A percentile compares a stretch with the other conserved stretches of the same genome.
phyloP scores from a whole-genome alignment of 2,888 invertebrate species.

The Caenorhabditis afra region DNA sequence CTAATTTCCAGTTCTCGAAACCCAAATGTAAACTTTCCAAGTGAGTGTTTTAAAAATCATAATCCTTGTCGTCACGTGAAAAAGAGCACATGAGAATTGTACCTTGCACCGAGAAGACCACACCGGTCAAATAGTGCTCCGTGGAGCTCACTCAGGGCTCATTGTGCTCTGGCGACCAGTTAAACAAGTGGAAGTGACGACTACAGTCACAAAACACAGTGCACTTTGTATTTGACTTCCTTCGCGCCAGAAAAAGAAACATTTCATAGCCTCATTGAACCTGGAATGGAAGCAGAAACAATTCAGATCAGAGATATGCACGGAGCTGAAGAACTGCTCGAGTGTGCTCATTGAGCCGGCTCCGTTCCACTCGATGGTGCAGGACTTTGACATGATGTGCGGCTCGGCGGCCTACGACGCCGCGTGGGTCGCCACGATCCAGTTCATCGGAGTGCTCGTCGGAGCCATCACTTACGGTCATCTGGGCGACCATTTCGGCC shows the following conservation, averaged over 20 bases:
- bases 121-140: too few species aligned
- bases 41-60: slow-evolving; percentile 24
- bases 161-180: too few species aligned
- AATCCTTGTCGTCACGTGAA: not conserved
- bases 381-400: slow-evolving; percentile 66
- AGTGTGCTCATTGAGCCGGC: slow-evolving; percentile 22
- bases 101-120: too few species aligned
- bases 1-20: slow-evolving; percentile 55
- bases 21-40: slow-evolving; percentile 63
- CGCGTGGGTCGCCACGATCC: slow-evolving; percentile 67
- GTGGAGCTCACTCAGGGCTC: too few species aligned
- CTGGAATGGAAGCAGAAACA: too few species aligned
- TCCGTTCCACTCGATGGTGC: slow-evolving; percentile 64
- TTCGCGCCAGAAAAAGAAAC: too few species aligned
- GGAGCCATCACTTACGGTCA: slow-evolving; percentile 69
- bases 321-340: slow-evolving; percentile 50
- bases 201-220: too few species aligned
- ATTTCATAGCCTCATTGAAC: too few species aligned
- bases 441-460: slow-evolving; percentile 68
- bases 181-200: too few species aligned
- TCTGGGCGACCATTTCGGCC: slow-evolving; percentile 67
- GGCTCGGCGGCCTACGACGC: slow-evolving; percentile 61
- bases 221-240: too few species aligned
- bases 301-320: slow-evolving; percentile 55
- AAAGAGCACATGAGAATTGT: not conserved